Evolutionary conservation across 2,113 vertebrate species (phyloP), one percentile per base, ranked within the genome.

Genomic region (Setophaga petechia): DNA sequence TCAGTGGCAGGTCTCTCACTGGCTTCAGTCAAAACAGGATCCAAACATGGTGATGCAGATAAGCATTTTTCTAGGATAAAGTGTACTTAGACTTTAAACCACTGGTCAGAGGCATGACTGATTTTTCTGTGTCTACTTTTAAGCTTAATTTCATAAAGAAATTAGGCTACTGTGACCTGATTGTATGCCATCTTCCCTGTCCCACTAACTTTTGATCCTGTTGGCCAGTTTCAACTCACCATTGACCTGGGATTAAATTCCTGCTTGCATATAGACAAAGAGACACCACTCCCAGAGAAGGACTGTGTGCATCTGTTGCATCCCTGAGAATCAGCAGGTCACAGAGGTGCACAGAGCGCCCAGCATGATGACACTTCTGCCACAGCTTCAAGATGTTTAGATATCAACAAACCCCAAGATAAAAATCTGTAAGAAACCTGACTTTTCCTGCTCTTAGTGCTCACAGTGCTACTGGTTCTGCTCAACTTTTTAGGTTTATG

Each of bases 341-440:
- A n/a, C 20, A 68, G 33, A 82, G 22, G 23, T 30, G 43, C 51
- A 58, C 2, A 1, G 18, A 90, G 20, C 2, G 1, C 16, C 10
- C 51, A 52, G 3, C 0, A 0, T 4, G 6, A 30, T 6, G 33
- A 6, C 12, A 15, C 16, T 72, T 55, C 63, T 19, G 1, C 27
- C 49, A 76, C 8, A n/a, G 43, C 28, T 67, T 63, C 2, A 2
- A 85, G 84, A 85, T 65, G 18, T 85, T 90, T 57, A 68, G 9
- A 6, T 61, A 47, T 24, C 30, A 77, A 35, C 22, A 67, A 89
- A 68, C 19, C 19, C 39, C 58, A 67, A 68, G 39, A 84, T 1
- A 4, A 80, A 76, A 77, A 35, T 43, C 41, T 33, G 5, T 68
- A 59, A 72, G 47, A 88, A 79, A 67, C 11, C 30, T 0, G 1